Evolutionary conservation across 1,140 invertebrate genomes (phyloP).

Genomic region (Zaprionus ghesquierei): DNA sequence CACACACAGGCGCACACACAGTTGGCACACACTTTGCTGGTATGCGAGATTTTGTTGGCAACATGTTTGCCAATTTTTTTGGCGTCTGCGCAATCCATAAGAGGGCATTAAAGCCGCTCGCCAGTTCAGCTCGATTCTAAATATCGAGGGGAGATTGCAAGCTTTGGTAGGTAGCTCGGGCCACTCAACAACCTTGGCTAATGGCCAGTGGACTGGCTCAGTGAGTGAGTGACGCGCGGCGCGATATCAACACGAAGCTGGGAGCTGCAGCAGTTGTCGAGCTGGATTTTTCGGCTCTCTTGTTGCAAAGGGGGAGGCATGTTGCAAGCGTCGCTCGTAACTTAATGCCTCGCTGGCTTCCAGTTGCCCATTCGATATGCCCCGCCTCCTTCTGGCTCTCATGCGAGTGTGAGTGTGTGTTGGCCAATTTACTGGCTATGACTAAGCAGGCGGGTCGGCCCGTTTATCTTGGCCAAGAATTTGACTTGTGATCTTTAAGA

Average conservation of each 20-base stretch:
- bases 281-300: conserved; percentile 16
- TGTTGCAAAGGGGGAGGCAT: conserved; percentile 35
- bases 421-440: conserved; percentile 57
- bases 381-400: not conserved
- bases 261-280: conserved; percentile 1
- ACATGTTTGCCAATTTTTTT: conserved; percentile 72
- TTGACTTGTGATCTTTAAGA: conserved; percentile 69
- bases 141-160: conserved; percentile 35
- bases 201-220: conserved; percentile 61
- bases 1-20: not conserved
- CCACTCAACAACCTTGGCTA: conserved; percentile 70
- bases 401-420: conserved; percentile 32
- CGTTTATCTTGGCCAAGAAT: conserved; percentile 69
- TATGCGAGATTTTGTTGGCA: conserved; percentile 51
- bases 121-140: conserved; percentile 34
- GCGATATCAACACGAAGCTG: conserved; percentile 58
- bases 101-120: conserved; percentile 64
- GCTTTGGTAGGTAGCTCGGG: conserved; percentile 56
- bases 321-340: conserved; percentile 47
- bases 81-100: conserved; percentile 74
- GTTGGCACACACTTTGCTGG: conserved; percentile 16
- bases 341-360: conserved; percentile 57
- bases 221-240: conserved; percentile 49
- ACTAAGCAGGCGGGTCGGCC: conserved; percentile 47
- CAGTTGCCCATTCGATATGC: conserved; percentile 18